A percentile compares a stretch with the other conserved stretches of the same genome.
phyloP scores from a whole-genome alignment of 1,140 invertebrate species.

The Ips nitidus region DNA sequence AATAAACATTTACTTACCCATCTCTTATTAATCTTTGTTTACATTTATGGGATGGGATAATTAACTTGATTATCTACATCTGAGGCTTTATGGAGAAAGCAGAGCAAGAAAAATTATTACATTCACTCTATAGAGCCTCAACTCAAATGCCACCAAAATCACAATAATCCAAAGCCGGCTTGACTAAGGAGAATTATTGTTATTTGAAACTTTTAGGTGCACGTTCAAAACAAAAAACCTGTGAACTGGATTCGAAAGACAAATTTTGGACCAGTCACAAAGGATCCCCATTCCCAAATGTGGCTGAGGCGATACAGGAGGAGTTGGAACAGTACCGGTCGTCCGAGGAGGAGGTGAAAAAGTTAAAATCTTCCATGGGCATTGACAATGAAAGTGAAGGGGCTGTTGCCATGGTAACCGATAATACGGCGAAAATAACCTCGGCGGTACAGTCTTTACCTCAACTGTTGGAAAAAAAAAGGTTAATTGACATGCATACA shows the following conservation, averaged over 20 bases:
- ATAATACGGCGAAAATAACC: slow-evolving; percentile 92
- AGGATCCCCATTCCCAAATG: slow-evolving; percentile 94
- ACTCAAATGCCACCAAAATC: too few species aligned
- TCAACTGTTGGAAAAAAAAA: slow-evolving; percentile 94
- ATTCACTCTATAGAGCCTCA: too few species aligned
- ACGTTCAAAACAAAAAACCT: slow-evolving; percentile 79
- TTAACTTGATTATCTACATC: too few species aligned
- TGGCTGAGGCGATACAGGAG: slow-evolving; percentile 98
- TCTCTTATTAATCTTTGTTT: neutral
- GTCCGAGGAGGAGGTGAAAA: slow-evolving; percentile 96
- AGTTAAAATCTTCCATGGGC: slow-evolving; percentile 90
- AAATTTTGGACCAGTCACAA: slow-evolving; percentile 92
- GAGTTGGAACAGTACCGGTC: slow-evolving; percentile 92
- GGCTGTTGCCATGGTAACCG: slow-evolving; percentile 80
- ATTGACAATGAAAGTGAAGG: slow-evolving; percentile 76
- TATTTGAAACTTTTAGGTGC: slow-evolving; percentile 53
- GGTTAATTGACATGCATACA: slow-evolving; percentile 97
- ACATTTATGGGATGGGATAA: neutral
- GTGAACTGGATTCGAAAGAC: slow-evolving; percentile 87
- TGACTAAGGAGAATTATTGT: too few species aligned
- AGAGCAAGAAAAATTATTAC: too few species aligned
- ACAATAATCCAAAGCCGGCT: too few species aligned
- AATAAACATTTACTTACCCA: neutral
- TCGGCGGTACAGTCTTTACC: slow-evolving; percentile 94
- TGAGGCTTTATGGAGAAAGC: too few species aligned